phyloP scores from a whole-genome alignment of 1,140 invertebrate genomes.

The Conopomorpha cramerella region DNA sequence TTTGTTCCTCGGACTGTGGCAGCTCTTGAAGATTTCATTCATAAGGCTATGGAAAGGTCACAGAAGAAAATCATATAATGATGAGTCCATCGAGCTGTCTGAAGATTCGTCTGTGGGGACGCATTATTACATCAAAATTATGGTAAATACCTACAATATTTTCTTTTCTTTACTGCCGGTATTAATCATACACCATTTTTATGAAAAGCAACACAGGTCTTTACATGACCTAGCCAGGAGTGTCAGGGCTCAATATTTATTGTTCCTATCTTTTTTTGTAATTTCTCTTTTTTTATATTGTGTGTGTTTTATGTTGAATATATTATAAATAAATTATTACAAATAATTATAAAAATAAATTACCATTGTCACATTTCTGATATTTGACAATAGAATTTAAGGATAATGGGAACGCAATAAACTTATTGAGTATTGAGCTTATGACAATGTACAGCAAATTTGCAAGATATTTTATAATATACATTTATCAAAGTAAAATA shows the following conservation, averaged over 20 bases:
- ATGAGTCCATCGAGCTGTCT: slow-evolving; percentile 29
- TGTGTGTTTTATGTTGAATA: too few relatives aligned
- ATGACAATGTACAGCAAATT: too few relatives aligned
- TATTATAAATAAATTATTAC: slow-evolving; percentile 3
- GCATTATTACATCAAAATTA: slow-evolving; percentile 48
- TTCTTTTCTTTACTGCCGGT: neutral
- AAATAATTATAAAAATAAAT: too few relatives aligned
- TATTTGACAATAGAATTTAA: too few relatives aligned
- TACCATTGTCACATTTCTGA: too few relatives aligned
- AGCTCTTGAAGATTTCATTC: slow-evolving; percentile 28
- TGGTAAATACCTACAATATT: slow-evolving; percentile 16
- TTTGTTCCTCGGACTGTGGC: slow-evolving; percentile 34
- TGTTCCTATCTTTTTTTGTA: neutral
- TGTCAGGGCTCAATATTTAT: neutral
- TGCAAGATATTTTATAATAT: too few relatives aligned
- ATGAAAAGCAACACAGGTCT: too few relatives aligned
- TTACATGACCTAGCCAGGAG: neutral
- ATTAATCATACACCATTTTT: neutral
- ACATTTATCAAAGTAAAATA: too few relatives aligned
- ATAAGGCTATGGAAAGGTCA: slow-evolving; percentile 44
- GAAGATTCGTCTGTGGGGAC: slow-evolving; percentile 40
- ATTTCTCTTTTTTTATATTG: too few relatives aligned
- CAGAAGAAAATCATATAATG: slow-evolving; percentile 24
- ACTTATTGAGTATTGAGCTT: too few relatives aligned
- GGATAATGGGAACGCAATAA: too few relatives aligned